These are phyloP conservation scores for Drosophila vallismaia DNA, from an alignment of 2,888 invertebrate species.

Conservation along the genomic window DNA sequence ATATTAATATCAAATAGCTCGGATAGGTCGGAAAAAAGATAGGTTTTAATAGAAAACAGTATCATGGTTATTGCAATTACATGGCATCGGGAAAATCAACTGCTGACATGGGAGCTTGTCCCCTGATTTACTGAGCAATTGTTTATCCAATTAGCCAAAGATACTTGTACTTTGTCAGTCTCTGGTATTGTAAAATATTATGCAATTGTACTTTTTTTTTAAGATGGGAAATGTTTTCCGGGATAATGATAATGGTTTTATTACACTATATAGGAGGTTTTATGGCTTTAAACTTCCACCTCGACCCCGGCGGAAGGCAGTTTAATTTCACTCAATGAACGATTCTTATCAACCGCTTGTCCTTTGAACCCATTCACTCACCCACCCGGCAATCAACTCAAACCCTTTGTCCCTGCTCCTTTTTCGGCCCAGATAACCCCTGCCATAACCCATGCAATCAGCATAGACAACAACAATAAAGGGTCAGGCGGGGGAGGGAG, in stretches of 20 bases:
- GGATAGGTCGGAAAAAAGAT: constrained; percentile 27
- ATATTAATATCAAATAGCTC: constrained; percentile 52
- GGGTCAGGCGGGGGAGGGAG: constrained; percentile 5
- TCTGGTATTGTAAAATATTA: neutral
- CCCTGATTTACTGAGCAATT: constrained; percentile 69
- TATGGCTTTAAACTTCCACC: constrained; percentile 28
- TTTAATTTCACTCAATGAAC: constrained; percentile 43
- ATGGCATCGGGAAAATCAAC: constrained; percentile 52
- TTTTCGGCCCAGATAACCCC: constrained; percentile 17
- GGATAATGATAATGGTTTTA: constrained; percentile 18
- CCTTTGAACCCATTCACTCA: constrained; percentile 12
- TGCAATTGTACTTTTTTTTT: neutral
- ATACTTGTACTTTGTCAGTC: constrained; percentile 23
- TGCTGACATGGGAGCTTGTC: constrained; percentile 59
- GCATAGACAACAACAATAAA: constrained; percentile 64
- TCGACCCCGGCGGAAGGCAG: constrained; percentile 20
- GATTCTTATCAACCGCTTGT: constrained; percentile 45
- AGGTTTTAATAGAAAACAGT: constrained; percentile 25
- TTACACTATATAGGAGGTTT: neutral
- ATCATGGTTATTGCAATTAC: constrained; percentile 45
- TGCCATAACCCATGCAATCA: constrained; percentile 56
- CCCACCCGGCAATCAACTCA: constrained; percentile 26
- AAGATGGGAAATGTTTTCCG: neutral
- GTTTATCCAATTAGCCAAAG: constrained; percentile 68
- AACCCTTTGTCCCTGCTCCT: constrained; percentile 31